These are phyloP conservation scores for Antechinus flavipes DNA, from an alignment of 2,113 vertebrate genomes.

Conservation along the genomic window DNA sequence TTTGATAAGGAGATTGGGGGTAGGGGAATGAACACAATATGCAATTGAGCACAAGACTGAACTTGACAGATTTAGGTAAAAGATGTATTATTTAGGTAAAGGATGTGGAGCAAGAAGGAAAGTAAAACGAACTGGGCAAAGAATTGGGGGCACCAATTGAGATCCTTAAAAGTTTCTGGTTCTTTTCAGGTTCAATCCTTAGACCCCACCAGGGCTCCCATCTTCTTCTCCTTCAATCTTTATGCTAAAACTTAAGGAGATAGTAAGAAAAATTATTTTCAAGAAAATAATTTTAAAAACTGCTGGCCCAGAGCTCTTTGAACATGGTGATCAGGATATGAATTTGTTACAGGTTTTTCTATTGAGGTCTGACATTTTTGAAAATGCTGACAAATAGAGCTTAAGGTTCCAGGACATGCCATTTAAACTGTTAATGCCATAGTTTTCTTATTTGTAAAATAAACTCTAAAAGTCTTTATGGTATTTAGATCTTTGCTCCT, in stretches of 20 bases:
- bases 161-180: neutral
- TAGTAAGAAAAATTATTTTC: neutral
- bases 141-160: neutral
- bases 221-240: neutral
- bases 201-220: neutral
- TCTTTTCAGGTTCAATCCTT: neutral
- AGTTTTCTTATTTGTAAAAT: neutral
- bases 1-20: neutral
- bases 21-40: neutral
- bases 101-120: neutral
- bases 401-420: neutral
- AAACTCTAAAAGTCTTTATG: neutral
- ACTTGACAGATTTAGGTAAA: neutral
- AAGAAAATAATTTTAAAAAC: neutral
- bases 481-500: neutral
- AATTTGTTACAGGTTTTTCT: neutral
- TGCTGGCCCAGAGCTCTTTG: neutral
- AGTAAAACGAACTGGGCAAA: neutral
- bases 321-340: neutral
- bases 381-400: neutral
- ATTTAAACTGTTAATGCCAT: neutral
- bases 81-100: neutral
- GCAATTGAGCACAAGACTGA: neutral
- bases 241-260: neutral
- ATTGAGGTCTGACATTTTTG: neutral